Percentiles rank a stretch among this genome's conserved stretches.
Evolutionary conservation across 2,888 invertebrate species (phyloP).

Genomic region (Chalcis sispes): DNA sequence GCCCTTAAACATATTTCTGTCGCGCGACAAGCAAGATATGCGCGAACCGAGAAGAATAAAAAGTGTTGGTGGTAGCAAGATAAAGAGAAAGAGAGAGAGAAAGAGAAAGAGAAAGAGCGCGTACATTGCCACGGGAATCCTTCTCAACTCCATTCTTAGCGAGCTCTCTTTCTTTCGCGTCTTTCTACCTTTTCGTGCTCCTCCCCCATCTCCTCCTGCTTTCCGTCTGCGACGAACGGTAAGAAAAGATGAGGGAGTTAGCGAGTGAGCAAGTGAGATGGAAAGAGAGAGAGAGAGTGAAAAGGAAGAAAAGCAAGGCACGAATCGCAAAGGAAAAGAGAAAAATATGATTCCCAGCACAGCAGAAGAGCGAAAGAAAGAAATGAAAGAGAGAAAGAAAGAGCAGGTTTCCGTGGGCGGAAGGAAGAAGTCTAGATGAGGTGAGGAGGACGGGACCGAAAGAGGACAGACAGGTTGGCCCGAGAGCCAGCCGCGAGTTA

Average conservation of each 20-base stretch:
- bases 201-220: too few relatives aligned
- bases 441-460: constrained; percentile 64
- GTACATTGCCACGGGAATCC: too few relatives aligned
- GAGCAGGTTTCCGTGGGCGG: constrained; percentile 67
- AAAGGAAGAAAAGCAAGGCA: neutral
- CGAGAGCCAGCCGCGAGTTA: constrained; percentile 66
- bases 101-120: constrained; percentile 42
- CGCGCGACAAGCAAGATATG: too few relatives aligned
- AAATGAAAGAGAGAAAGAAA: constrained; percentile 56
- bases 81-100: constrained; percentile 38
- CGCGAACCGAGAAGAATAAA: constrained; percentile 4
- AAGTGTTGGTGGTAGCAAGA: constrained; percentile 28
- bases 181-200: too few relatives aligned
- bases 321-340: constrained; percentile 49
- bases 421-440: constrained; percentile 71
- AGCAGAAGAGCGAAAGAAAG: constrained; percentile 53
- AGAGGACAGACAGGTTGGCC: constrained; percentile 73
- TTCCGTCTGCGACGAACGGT: too few relatives aligned
- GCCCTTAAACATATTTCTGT: neutral
- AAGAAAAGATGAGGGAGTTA: too few relatives aligned
- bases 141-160: too few relatives aligned
- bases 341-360: constrained; percentile 27
- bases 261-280: neutral
- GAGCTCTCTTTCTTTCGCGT: too few relatives aligned
- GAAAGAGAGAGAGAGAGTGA: neutral